A percentile compares a stretch with the other conserved stretches of the same genome.
These are phyloP conservation scores for Archocentrus centrarchus DNA, from an alignment of 2,113 vertebrate species.

Conservation along the genomic window DNA sequence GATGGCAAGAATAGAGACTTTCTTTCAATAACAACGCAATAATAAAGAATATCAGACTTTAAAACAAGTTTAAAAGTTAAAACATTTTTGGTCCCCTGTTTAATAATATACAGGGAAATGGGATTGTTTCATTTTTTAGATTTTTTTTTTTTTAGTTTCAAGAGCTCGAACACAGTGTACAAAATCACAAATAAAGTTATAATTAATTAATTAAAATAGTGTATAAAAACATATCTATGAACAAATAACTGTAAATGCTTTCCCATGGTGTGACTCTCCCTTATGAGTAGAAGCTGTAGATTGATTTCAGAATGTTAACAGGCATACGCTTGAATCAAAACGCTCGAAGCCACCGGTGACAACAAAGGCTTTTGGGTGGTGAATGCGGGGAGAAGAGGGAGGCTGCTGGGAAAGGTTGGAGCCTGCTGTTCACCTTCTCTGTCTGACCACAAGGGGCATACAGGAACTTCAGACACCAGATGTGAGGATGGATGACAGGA, in stretches of 20 bases:
- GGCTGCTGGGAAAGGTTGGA: constrained; percentile 38
- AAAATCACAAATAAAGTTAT: constrained; percentile 29
- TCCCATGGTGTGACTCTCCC: constrained; percentile 2
- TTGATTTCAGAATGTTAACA: constrained; percentile 33
- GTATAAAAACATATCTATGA: constrained; percentile 28
- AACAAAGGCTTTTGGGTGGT: constrained; percentile 41
- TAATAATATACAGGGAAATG: not conserved
- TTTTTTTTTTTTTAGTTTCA: constrained; percentile 19
- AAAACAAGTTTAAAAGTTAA: not conserved
- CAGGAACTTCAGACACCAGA: constrained; percentile 47
- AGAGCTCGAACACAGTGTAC: constrained; percentile 32
- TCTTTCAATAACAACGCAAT: constrained; percentile 13
- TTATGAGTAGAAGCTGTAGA: constrained; percentile 36
- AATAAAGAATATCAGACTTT: constrained; percentile 19
- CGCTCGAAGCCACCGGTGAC: constrained; percentile 40
- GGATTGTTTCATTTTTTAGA: constrained; percentile 14
- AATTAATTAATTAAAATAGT: constrained; percentile 13
- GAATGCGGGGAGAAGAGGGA: constrained; percentile 27
- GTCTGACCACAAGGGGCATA: constrained; percentile 46
- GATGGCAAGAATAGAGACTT: constrained; percentile 24
- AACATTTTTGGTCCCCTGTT: constrained; percentile 16
- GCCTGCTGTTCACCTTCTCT: constrained; percentile 49
- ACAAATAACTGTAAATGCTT: constrained; percentile 13
- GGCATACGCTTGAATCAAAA: constrained; percentile 54
- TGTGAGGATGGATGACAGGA: constrained; percentile 25